Conservation (phyloP, 1,140 invertebrate genomes). For the Protaetia brevitarsis region DNA sequence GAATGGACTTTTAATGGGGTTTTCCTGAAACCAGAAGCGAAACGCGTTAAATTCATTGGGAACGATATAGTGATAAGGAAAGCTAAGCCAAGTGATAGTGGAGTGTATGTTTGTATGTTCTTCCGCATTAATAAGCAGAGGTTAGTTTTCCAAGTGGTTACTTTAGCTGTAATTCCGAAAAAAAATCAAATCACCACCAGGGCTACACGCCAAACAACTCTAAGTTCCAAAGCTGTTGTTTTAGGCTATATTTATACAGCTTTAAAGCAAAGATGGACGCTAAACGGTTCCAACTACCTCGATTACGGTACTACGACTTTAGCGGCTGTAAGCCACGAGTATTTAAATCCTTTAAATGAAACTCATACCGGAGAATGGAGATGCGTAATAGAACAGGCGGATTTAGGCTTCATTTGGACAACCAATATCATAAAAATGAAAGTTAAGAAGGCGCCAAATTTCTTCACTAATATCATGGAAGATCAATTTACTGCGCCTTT, state of each 20-base stretch:
- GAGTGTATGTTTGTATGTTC: slow-evolving; percentile 53
- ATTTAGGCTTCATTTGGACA: slow-evolving; percentile 54
- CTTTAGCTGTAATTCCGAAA: slow-evolving; percentile 50
- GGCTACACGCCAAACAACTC: slow-evolving; percentile 45
- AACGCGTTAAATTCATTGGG: slow-evolving; percentile 41
- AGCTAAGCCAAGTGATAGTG: slow-evolving; percentile 46
- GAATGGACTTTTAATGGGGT: slow-evolving; percentile 55
- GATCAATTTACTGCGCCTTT: slow-evolving; percentile 53
- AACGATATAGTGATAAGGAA: slow-evolving; percentile 45
- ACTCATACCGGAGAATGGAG: slow-evolving; percentile 54
- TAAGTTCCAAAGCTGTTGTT: slow-evolving; percentile 51
- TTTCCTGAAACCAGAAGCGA: slow-evolving; percentile 44
- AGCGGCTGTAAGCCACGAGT: slow-evolving; percentile 47
- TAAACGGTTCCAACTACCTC: slow-evolving; percentile 49
- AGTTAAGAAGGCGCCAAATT: slow-evolving; percentile 50
- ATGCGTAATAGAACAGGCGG: slow-evolving; percentile 53
- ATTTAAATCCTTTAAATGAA: slow-evolving; percentile 46
- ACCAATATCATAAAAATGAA: slow-evolving; percentile 51
- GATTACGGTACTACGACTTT: slow-evolving; percentile 54
- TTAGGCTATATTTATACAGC: slow-evolving; percentile 55
- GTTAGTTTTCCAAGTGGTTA: slow-evolving; percentile 50
- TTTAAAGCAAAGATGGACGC: slow-evolving; percentile 49
- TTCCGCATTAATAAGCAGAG: slow-evolving; percentile 48
- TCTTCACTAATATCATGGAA: slow-evolving; percentile 55
- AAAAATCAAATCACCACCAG: slow-evolving; percentile 45